A percentile compares a stretch with the other conserved stretches of the same genome.
These are phyloP conservation scores for Sebastes diploproa DNA, from an alignment of 2,797 vertebrate species.

Conservation along the genomic window DNA sequence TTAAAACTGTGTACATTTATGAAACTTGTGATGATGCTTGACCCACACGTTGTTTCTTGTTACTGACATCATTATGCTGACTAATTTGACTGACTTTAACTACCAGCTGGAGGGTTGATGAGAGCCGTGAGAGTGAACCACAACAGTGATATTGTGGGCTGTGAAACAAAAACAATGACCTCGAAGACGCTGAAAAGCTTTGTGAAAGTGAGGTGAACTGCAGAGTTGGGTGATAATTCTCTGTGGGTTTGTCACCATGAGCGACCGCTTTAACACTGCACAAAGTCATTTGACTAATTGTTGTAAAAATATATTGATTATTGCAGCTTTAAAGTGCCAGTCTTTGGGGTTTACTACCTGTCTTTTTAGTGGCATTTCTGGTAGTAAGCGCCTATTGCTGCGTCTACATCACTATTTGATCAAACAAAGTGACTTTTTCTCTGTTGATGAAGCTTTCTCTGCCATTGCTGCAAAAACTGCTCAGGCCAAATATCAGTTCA, in stretches of 20 bases:
- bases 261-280: not conserved
- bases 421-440: not conserved
- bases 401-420: not conserved
- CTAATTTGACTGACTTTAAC: not conserved
- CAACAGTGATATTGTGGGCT: not conserved
- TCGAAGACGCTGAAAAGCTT: not conserved
- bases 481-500: not conserved
- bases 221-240: not conserved
- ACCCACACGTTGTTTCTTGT: too few species aligned
- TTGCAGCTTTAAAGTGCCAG: not conserved
- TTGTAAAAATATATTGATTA: not conserved
- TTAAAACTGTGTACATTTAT: too few species aligned
- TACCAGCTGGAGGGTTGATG: not conserved
- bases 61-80: too few species aligned
- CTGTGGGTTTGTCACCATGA: not conserved
- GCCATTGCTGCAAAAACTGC: not conserved
- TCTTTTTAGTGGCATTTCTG: not conserved
- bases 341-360: not conserved
- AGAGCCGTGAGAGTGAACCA: too few species aligned
- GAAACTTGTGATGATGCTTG: too few species aligned
- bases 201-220: not conserved
- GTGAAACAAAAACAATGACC: not conserved
- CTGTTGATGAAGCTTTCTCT: not conserved
- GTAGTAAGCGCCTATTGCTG: not conserved
- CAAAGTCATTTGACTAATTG: not conserved